A percentile compares a stretch with the other conserved stretches of the same genome.
phyloP scores from a whole-genome alignment of 2,113 vertebrate species.

The Notothenia coriiceps region DNA sequence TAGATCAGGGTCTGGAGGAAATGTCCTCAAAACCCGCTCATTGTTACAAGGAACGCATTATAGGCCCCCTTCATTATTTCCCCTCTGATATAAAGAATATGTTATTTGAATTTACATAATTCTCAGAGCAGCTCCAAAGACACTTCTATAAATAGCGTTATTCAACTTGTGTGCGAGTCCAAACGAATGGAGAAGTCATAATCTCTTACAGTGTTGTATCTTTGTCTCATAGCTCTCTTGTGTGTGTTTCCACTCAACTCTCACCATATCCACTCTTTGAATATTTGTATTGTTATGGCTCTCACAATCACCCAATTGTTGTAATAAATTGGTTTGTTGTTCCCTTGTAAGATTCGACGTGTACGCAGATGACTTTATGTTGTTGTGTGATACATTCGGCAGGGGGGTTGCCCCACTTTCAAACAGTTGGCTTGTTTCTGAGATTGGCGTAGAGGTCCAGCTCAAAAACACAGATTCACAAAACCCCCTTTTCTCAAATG shows the following conservation, averaged over 20 bases:
- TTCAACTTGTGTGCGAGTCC: slow-evolving; percentile 72
- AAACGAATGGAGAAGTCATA: slow-evolving; percentile 69
- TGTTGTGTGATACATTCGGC: slow-evolving; percentile 47
- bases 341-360: neutral
- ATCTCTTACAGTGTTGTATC: slow-evolving; percentile 67
- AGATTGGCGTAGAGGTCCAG: slow-evolving; percentile 48
- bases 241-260: slow-evolving; percentile 36
- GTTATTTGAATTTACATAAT: slow-evolving; percentile 82
- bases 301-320: slow-evolving; percentile 32
- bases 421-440: slow-evolving; percentile 38
- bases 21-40: slow-evolving; percentile 70
- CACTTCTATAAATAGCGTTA: slow-evolving; percentile 78
- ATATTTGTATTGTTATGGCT: slow-evolving; percentile 44
- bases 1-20: slow-evolving; percentile 72
- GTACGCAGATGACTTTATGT: slow-evolving; percentile 45
- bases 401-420: slow-evolving; percentile 68
- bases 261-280: slow-evolving; percentile 53
- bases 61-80: slow-evolving; percentile 76
- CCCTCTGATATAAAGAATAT: slow-evolving; percentile 78
- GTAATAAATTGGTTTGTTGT: slow-evolving; percentile 64
- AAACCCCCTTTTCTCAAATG: slow-evolving; percentile 10
- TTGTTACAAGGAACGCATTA: slow-evolving; percentile 79
- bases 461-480: slow-evolving; percentile 32
- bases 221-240: slow-evolving; percentile 52
- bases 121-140: slow-evolving; percentile 70